These are phyloP conservation scores for Mormoops blainvillei DNA, from an alignment of 2,113 vertebrate genomes.

Conservation along the genomic window DNA sequence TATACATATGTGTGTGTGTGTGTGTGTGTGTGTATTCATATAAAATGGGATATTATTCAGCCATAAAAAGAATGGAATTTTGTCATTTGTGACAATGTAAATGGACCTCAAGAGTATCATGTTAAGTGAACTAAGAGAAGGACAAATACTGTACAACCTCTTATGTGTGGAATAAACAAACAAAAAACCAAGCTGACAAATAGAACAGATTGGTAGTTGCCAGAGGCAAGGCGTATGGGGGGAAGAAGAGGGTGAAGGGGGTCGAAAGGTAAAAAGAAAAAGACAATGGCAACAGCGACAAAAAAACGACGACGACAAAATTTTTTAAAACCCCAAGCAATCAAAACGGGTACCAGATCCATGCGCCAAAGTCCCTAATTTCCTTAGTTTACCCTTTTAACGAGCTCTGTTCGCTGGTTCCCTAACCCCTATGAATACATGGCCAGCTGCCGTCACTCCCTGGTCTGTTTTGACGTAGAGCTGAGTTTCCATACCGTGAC, in stretches of 20 bases:
- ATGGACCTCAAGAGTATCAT: background rate
- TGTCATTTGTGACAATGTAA: background rate
- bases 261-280: background rate
- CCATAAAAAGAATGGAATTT: no score
- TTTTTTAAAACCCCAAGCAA: background rate
- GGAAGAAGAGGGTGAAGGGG: background rate
- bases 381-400: background rate
- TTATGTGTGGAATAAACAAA: no score
- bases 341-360: background rate
- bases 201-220: no score
- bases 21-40: no score
- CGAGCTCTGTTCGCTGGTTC: background rate
- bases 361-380: background rate
- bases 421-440: background rate
- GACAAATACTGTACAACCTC: background rate
- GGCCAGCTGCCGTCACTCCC: background rate
- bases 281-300: background rate
- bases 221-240: no score
- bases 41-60: no score
- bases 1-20: no score
- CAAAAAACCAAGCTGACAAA: no score
- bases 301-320: background rate
- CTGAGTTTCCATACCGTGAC: background rate
- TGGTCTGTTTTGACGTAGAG: background rate
- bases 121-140: background rate